Evolutionary conservation across 2,888 invertebrate genomes (phyloP), one percentile per base, ranked within the genome.

Genomic region (Bruchidius siliquastri): DNA sequence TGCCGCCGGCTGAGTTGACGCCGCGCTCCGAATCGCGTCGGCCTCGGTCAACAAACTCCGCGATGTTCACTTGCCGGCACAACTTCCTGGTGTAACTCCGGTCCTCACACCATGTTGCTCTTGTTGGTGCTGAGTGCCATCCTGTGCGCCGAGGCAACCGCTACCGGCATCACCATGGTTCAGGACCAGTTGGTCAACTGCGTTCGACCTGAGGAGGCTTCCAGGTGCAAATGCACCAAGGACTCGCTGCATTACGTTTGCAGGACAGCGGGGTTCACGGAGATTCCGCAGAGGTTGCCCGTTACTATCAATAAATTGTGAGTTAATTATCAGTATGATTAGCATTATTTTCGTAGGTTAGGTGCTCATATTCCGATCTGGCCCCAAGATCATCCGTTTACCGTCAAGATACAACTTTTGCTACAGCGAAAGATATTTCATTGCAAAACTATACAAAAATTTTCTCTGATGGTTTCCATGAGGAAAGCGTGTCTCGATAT

Each of bases 211-310:
- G 79, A 78, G 66, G 79, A 79, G 74, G 80, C 79, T 68, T 49
- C 49, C 49, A 73, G 75, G 70, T 82, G 82, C 78, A 79, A 78
- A 78, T 82, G 82, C 77, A 79, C 81, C 69, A 73, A 77, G 72
- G 82, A 82, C 74, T 75, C 80, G 74, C 80, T 79, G 76, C 81
- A 82, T 75, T 80, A 82, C 74, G 77, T 78, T 75, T 82, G 82
- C 76, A 78, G 80, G 73, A 80, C 81, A 22, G 82, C 82, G 71
- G 82, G 80, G 67, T 82, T 81, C 76, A 78, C 77, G 72, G 78
- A 80, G 71, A 79, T 82, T 72, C 82, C 82, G 71, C 77, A 75
- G 22, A 76, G 77, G 68, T 72, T 82, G 75, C 82, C 82, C 72
- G 78, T 74, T 72, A 75, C 80, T 73, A 75, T 82, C 68, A 79